Evolutionary conservation across 2,797 vertebrate genomes (phyloP).

Genomic region (Enoplosus armatus): DNA sequence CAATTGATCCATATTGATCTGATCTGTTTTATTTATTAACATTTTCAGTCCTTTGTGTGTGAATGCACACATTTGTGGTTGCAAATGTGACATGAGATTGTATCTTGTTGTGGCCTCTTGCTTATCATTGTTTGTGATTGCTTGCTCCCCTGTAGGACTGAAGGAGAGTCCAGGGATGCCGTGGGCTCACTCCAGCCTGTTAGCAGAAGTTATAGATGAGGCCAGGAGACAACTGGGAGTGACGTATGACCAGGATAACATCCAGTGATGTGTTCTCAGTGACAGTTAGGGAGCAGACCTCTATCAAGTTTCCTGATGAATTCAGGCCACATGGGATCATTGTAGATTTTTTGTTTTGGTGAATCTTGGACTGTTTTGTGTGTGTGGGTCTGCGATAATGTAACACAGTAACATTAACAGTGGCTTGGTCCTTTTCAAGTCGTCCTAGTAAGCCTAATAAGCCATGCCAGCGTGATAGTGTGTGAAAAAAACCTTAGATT

Average conservation of each 20-base stretch:
- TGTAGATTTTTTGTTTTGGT: background rate
- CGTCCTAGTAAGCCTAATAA: background rate
- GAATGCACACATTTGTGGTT: too few species aligned
- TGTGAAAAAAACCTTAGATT: background rate
- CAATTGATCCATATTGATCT: background rate
- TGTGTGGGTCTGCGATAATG: background rate
- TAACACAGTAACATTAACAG: background rate
- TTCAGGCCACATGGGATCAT: background rate
- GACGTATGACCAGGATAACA: conserved; percentile 35
- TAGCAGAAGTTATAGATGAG: conserved; percentile 43
- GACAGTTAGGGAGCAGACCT: background rate
- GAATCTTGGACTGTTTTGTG: background rate
- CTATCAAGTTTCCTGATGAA: background rate
- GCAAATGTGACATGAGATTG: too few species aligned
- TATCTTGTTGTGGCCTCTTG: background rate
- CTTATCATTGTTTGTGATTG: background rate
- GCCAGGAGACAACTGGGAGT: conserved; percentile 44
- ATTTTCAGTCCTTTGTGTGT: background rate
- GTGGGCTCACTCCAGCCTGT: conserved; percentile 61
- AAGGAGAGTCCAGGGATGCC: conserved; percentile 46
- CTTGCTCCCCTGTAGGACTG: conserved; percentile 2
- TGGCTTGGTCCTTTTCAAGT: background rate
- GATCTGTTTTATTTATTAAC: background rate
- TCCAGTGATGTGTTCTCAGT: background rate
- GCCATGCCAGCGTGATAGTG: background rate